Evolutionary conservation across 2,888 invertebrate species (phyloP), one percentile per base, ranked within the genome.

Genomic region (Luffia ferchaultella): DNA sequence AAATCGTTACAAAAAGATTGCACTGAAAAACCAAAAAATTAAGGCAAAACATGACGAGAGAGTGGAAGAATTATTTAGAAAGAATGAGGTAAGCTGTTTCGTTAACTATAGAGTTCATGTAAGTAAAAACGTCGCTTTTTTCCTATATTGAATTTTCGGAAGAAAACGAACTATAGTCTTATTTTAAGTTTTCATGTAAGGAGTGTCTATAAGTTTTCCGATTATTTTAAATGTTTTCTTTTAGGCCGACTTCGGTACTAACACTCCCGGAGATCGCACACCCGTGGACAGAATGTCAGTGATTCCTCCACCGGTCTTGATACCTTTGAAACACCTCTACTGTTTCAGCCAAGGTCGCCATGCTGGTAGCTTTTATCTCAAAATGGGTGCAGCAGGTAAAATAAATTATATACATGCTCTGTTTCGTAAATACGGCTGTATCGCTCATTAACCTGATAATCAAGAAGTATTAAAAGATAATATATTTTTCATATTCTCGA

Each of bases 321-420:
- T 76, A 45, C 74, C 83, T 9, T 57, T 85, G 45, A 77, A 73
- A 30, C 88, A 89, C 60, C 69, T 84, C 60, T 89, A 89, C 63
- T 89, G 89, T 65, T 89, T 90, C 67, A 87, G 85, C 58, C 85
- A 86, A 44, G 90, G 91, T 50, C 73, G 90, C 55, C 91, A 92
- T 70, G 88, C 89, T 16, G 90, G 89, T 20, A 90, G 90, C 60
- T 89, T 92, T 65, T 92, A 90, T 66, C 79, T 92, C 17, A 92
- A 91, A 78, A 69, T 90, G 58, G 91, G 91, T 48, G 91, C 91
- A 50, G 88, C 90, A 60, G 89, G 91, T 89, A 75, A 70, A 64
- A 30, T 30, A 3, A 12, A 30, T 30, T 12, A 30, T 7, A 30
- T 30, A n/a, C 30, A 30, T 12, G 30, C 3, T 7, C 5, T 12